Evolutionary conservation across 2,113 vertebrate species (phyloP).

Genomic region (Trematomus loennbergii): DNA sequence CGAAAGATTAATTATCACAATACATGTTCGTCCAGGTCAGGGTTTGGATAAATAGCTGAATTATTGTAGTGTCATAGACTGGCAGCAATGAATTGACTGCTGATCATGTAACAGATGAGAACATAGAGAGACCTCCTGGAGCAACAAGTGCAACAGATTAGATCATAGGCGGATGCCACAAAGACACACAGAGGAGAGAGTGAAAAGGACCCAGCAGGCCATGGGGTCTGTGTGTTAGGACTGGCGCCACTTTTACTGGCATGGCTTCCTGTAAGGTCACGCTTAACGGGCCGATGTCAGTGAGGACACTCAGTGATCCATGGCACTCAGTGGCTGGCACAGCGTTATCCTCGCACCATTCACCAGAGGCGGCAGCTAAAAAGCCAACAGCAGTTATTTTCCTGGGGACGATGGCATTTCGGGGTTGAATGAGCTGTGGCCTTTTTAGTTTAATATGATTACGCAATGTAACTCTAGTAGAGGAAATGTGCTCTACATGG

Average conservation of each 20-base stretch:
- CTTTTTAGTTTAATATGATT: constrained; percentile 55
- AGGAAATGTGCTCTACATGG: constrained; percentile 51
- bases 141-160: neutral
- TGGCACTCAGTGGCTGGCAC: constrained; percentile 59
- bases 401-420: constrained; percentile 33
- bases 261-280: constrained; percentile 67
- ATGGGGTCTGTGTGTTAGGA: constrained; percentile 63
- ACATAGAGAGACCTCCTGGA: neutral
- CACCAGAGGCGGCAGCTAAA: constrained; percentile 59
- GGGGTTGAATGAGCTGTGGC: constrained; percentile 34
- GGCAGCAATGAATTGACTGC: neutral
- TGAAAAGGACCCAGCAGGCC: constrained; percentile 37
- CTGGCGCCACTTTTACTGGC: constrained; percentile 71
- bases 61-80: neutral
- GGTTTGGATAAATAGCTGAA: neutral
- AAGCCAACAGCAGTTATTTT: constrained; percentile 53
- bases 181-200: constrained; percentile 19
- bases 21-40: too few species aligned
- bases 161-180: neutral
- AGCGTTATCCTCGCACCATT: constrained; percentile 47
- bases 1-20: too few species aligned
- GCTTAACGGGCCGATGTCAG: constrained; percentile 65
- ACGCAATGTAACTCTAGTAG: constrained; percentile 43
- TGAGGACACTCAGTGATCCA: constrained; percentile 65
- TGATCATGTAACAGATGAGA: neutral